phyloP scores from a whole-genome alignment of 2,888 invertebrate genomes.

The Poecilobothrus nobilitatus region DNA sequence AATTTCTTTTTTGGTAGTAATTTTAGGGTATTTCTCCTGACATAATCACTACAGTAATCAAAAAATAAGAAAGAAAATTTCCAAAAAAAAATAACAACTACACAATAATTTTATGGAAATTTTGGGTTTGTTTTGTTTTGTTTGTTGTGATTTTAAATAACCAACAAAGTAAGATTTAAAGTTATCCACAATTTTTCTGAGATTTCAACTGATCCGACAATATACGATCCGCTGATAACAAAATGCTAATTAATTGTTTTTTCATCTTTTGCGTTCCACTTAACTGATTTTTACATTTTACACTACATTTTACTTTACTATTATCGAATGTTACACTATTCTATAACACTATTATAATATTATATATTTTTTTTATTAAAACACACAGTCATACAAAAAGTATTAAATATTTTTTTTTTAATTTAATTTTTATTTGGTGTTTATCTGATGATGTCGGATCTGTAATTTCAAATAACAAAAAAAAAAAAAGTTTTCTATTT shows the following conservation, averaged over 20 bases:
- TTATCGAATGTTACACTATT: too few species aligned
- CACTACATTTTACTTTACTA: background rate
- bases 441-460: constrained; percentile 1
- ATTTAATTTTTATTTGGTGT: background rate
- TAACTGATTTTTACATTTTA: background rate
- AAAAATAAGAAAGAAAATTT: too few species aligned
- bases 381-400: background rate
- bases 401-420: background rate
- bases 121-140: too few species aligned
- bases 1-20: too few species aligned
- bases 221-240: background rate
- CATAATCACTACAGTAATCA: too few species aligned
- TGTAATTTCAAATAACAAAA: background rate
- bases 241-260: constrained; percentile 3
- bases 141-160: too few species aligned
- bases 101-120: too few species aligned
- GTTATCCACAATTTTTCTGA: too few species aligned
- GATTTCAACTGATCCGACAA: background rate
- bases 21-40: too few species aligned
- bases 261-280: background rate
- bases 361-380: background rate
- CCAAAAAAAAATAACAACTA: too few species aligned
- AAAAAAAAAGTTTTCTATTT: too few species aligned
- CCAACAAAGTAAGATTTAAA: too few species aligned
- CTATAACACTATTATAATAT: background rate